phyloP scores from a whole-genome alignment of 2,113 vertebrate genomes.

The Scatophagus argus region DNA sequence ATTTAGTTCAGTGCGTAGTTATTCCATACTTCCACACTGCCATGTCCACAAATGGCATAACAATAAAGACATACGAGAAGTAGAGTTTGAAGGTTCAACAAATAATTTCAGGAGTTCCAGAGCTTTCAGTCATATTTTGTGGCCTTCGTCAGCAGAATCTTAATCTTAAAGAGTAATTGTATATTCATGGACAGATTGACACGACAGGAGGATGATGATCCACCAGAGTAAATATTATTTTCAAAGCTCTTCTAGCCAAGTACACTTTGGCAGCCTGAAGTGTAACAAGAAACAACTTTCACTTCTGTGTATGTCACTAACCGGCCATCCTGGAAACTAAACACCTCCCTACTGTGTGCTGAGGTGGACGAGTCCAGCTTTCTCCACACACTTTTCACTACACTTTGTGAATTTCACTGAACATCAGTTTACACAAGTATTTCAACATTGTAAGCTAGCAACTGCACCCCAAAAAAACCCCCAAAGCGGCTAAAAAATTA shows the following conservation, averaged over 20 bases:
- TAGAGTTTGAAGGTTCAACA: not conserved
- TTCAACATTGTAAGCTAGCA: not conserved
- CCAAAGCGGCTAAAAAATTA: no score
- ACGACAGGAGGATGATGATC: no score
- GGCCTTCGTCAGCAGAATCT: not conserved
- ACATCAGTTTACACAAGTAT: not conserved
- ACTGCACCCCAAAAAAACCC: not conserved
- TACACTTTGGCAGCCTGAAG: not conserved
- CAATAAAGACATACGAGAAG: no score
- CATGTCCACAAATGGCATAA: no score
- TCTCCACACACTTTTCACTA: not conserved
- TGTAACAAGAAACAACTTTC: not conserved
- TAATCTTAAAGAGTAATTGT: no score
- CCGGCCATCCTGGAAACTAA: not conserved
- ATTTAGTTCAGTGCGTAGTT: no score
- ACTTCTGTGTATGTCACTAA: not conserved
- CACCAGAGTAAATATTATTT: not conserved
- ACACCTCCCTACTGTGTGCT: not conserved
- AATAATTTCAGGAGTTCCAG: not conserved
- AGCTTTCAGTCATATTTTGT: not conserved
- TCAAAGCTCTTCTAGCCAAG: not conserved
- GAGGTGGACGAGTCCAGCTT: not conserved
- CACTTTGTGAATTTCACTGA: slow-evolving; percentile 7
- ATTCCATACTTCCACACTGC: no score
- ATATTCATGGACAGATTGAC: not conserved